Evolutionary conservation across 2,113 vertebrate genomes (phyloP).

Genomic region (Psephotus haematonotus): DNA sequence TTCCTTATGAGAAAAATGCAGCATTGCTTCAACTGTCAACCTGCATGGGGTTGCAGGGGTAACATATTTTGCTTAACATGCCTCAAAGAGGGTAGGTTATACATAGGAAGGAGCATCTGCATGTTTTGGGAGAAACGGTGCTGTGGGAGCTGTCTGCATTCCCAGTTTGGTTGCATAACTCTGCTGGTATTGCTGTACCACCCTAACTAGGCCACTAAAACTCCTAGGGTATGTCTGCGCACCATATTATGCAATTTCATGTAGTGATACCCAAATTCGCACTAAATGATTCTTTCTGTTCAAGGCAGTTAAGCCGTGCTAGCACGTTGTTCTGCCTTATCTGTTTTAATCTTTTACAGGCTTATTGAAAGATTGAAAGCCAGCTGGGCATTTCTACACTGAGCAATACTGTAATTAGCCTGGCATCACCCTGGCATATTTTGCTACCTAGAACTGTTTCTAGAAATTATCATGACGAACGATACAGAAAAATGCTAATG

Average conservation of each 20-base stretch:
- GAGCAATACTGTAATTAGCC: not conserved
- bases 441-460: not conserved
- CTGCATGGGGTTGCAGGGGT: not conserved
- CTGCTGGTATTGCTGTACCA: not conserved
- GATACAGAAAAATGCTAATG: not conserved
- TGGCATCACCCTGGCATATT: not conserved
- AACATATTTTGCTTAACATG: not conserved
- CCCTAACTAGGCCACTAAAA: slow-evolving; percentile 48
- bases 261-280: not conserved
- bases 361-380: not conserved
- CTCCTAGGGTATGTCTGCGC: not conserved
- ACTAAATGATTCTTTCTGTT: not conserved
- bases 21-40: not conserved
- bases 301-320: not conserved
- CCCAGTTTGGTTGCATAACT: not conserved
- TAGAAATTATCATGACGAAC: not conserved
- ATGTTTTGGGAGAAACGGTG: not conserved
- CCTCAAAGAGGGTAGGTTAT: not conserved
- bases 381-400: not conserved
- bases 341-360: not conserved
- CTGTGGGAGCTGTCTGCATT: not conserved
- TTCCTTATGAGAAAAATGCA: not conserved
- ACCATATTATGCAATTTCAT: slow-evolving; percentile 8
- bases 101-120: not conserved
- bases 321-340: not conserved